Evolutionary conservation across 2,888 invertebrate genomes (phyloP).

Genomic region (Nysson spinosus): DNA sequence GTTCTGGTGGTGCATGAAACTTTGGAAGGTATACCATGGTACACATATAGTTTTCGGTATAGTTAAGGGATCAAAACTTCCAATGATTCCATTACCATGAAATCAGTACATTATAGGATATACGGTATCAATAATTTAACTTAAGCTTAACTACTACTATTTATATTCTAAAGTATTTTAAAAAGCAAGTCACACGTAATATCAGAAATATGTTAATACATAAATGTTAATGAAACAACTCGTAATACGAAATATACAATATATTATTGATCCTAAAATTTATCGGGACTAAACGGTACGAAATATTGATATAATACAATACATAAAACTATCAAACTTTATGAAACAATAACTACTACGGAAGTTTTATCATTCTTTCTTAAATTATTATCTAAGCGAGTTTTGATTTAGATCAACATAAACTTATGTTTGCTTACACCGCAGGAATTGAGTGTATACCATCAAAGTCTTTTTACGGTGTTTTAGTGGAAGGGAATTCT

Average conservation of each 20-base stretch:
- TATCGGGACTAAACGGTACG: too few species aligned
- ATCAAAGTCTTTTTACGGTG: conserved; percentile 12
- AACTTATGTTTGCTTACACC: conserved; percentile 25
- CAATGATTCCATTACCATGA: conserved; percentile 38
- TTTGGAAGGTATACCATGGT: conserved; percentile 41
- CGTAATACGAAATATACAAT: too few species aligned
- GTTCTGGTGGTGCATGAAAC: conserved; percentile 58
- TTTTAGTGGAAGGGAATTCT: conserved; percentile 13
- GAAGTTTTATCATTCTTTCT: too few species aligned
- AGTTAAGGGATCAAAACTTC: conserved; percentile 51
- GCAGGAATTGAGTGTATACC: conserved; percentile 10
- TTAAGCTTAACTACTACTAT: conserved; percentile 33
- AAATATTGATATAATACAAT: too few species aligned
- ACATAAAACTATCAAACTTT: too few species aligned
- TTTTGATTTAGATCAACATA: conserved; percentile 16
- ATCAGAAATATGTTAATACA: too few species aligned
- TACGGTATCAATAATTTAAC: conserved; percentile 47
- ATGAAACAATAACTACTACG: too few species aligned
- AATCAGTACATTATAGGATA: conserved; percentile 47
- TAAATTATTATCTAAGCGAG: too few species aligned
- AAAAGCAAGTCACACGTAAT: too few species aligned
- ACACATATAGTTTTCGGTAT: conserved; percentile 39
- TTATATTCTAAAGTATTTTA: background rate
- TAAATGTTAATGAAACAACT: too few species aligned
- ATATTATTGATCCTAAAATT: too few species aligned